phyloP scores from a whole-genome alignment of 2,888 invertebrate genomes.

The Sesamia inferens region DNA sequence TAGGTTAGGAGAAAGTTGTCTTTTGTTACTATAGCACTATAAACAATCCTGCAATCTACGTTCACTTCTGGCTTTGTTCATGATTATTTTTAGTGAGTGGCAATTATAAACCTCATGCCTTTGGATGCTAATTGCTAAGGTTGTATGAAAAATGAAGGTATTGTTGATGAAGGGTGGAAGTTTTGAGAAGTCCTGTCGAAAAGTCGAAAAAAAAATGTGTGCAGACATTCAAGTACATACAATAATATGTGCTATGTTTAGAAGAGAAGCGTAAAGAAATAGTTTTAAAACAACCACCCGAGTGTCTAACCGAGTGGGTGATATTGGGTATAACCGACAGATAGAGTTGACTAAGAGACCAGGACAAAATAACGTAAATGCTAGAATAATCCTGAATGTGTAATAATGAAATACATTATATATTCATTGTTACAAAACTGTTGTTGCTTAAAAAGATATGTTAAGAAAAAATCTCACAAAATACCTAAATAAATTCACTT shows the following conservation, averaged over 20 bases:
- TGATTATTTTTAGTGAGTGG: conserved; percentile 26
- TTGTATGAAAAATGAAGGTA: not conserved
- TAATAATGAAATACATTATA: not conserved
- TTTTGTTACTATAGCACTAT: conserved; percentile 32
- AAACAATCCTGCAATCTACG: conserved; percentile 29
- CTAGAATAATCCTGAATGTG: not conserved
- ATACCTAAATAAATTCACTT: not conserved
- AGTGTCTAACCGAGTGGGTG: not conserved
- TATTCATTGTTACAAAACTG: not conserved
- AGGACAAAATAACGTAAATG: not conserved
- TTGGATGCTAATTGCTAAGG: not conserved
- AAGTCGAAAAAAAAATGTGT: not conserved
- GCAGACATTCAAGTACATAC: not conserved
- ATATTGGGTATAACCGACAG: not conserved
- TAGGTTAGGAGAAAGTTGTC: conserved; percentile 51
- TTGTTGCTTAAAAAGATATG: not conserved
- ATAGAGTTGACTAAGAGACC: not conserved
- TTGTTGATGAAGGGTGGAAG: not conserved
- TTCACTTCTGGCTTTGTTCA: conserved; percentile 45
- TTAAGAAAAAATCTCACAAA: not conserved
- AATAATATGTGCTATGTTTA: not conserved
- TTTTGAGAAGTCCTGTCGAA: not conserved
- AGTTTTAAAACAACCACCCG: not conserved
- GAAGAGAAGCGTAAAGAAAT: not conserved
- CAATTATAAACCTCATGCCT: conserved; percentile 4